Percentiles rank a stretch among this genome's conserved stretches.
phyloP scores from a whole-genome alignment of 2,888 invertebrate species.

The Nemoura dubitans region DNA sequence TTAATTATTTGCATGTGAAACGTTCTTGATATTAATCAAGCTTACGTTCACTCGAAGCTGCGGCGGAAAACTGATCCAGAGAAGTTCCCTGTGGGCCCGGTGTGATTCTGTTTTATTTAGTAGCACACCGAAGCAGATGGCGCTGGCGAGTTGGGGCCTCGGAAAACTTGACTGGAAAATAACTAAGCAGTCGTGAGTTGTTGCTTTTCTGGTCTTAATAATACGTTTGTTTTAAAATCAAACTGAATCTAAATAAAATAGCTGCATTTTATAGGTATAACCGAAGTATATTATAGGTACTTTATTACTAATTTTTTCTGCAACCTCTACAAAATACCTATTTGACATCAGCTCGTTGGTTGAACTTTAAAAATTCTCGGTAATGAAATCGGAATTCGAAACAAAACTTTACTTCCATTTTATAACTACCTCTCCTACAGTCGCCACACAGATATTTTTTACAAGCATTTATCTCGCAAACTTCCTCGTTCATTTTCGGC shows the following conservation, averaged over 20 bases:
- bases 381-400: no score
- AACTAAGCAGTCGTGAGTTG: background rate
- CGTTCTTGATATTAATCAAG: slow-evolving; percentile 21
- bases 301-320: no score
- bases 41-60: background rate
- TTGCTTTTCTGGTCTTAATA: no score
- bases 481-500: background rate
- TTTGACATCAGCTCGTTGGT: no score
- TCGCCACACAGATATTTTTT: background rate
- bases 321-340: no score
- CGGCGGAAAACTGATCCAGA: background rate
- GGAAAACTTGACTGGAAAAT: background rate
- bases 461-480: background rate
- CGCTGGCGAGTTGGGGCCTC: background rate
- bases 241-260: no score
- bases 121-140: background rate
- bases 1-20: slow-evolving; percentile 37
- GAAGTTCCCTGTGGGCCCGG: background rate
- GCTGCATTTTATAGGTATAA: no score
- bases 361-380: no score
- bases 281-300: no score
- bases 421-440: no score
- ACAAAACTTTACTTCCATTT: no score
- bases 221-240: no score
- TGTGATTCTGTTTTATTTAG: slow-evolving; percentile 3